Conservation (phyloP, 2,797 vertebrate species). For the Delichon dasypus region DNA sequence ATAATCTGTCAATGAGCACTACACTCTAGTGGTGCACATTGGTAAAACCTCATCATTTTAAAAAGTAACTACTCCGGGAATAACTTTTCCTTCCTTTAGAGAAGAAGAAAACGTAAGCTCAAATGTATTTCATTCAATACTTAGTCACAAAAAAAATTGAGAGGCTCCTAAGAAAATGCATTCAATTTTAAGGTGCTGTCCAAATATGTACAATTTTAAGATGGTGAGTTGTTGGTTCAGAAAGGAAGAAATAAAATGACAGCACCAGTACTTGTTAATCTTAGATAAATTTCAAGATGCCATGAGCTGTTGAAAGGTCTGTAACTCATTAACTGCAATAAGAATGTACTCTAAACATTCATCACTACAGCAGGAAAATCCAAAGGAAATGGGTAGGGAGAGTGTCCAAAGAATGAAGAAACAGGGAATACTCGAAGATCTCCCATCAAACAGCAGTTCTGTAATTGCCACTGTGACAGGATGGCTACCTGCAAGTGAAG, state of each 20-base stretch:
- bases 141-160: not conserved
- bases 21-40: conserved; percentile 34
- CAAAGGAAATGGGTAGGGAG: not conserved
- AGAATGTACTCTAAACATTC: not conserved
- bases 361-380: not conserved
- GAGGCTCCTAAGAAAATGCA: not conserved
- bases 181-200: not conserved
- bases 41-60: not conserved
- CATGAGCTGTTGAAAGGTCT: not conserved
- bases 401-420: not conserved
- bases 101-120: not conserved
- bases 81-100: not conserved
- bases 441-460: not conserved
- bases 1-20: not conserved
- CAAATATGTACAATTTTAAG: rapidly evolving
- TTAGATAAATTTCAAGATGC: not conserved
- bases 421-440: not conserved
- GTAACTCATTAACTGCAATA: not conserved
- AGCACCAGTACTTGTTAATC: not conserved
- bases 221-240: not conserved
- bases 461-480: not conserved
- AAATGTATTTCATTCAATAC: not conserved
- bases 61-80: not conserved
- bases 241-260: not conserved
- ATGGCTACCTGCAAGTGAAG: not conserved